Base-by-base conservation (phyloP, 2,888 invertebrate species). In the Heteromyza rotundicornis region DNA sequence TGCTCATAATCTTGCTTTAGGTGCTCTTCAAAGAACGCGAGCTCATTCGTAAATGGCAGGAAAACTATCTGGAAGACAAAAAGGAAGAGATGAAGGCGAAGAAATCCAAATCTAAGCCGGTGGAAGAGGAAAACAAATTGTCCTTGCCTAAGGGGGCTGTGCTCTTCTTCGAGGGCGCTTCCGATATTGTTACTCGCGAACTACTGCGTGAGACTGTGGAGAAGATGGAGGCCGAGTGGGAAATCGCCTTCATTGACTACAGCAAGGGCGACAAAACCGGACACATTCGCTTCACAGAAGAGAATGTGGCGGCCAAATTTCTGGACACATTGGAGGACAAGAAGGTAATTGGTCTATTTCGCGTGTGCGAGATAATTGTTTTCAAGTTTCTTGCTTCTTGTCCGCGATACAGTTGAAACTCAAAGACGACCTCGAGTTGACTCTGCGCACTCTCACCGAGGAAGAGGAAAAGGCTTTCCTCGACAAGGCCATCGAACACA, bases 181-280 rank as follows among this genome's bases (percentile, higher is more conserved):
- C 69, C 7, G 87, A 88, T 14, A 88, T 85, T 54, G 87, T 86
- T 40, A 84, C 88, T 1, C 85, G 93, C 32, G 94, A 95, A 78
- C 86, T 89, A 68, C 87, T 96, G 23, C 93, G 90, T 74, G 87
- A 88, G 60, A 88, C 89, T 47, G 84, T 95, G 2, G 78, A 76
- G 40, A 76, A 74, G 50, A 53, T 79, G 1, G 71, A 73, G 1
- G 51, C 55, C 10, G 75, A 75, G 20, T 75, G 70, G 36, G 79
- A 89, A 36, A 84, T 92, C 52, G 90, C 90, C 0, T 95, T 87
- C 78, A 87, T 95, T 65, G 92, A 93, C 76, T 94, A 88, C 78
- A 89, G 87, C 69, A 88, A 87, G 57, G 94, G 92, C 0, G 89
- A 92, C 67, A 83, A 86, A 2, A 87, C 89, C 70, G 95, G 92